A percentile compares a stretch with the other conserved stretches of the same genome.
Conservation (phyloP, 2,797 vertebrate genomes). For the Pseudochirops cupreus region DNA sequence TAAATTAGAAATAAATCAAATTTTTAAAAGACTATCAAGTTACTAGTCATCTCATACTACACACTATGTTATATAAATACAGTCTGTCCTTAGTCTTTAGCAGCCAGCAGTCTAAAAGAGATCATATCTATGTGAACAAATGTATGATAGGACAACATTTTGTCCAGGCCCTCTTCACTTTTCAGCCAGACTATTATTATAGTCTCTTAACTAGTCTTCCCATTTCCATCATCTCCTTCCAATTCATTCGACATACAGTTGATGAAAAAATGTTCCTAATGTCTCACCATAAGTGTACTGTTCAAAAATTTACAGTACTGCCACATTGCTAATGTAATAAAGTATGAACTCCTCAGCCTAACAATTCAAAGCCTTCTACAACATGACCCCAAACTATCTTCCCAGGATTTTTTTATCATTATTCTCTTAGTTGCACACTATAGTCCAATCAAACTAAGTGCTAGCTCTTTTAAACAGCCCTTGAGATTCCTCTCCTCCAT, state of each 20-base stretch:
- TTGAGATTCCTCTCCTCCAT: neutral
- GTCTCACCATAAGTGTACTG: neutral
- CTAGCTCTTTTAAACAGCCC: neutral
- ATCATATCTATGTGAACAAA: slow-evolving; percentile 30
- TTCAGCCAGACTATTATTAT: neutral
- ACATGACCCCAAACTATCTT: neutral
- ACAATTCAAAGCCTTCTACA: neutral
- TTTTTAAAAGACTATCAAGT: neutral
- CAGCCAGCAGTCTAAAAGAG: neutral
- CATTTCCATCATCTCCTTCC: neutral
- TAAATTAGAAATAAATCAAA: neutral
- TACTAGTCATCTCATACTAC: neutral
- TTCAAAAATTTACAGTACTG: neutral
- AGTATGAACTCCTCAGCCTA: neutral
- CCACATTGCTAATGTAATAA: neutral
- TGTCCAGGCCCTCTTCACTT: neutral
- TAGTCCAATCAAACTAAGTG: neutral
- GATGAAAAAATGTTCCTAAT: neutral
- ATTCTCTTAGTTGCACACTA: neutral
- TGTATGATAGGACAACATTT: neutral
- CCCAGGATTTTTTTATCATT: neutral
- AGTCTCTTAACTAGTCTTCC: neutral
- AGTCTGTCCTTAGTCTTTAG: neutral
- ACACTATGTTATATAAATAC: neutral
- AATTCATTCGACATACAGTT: neutral